Conservation (phyloP, 2,113 vertebrate species). For the Podarcis muralis region DNA sequence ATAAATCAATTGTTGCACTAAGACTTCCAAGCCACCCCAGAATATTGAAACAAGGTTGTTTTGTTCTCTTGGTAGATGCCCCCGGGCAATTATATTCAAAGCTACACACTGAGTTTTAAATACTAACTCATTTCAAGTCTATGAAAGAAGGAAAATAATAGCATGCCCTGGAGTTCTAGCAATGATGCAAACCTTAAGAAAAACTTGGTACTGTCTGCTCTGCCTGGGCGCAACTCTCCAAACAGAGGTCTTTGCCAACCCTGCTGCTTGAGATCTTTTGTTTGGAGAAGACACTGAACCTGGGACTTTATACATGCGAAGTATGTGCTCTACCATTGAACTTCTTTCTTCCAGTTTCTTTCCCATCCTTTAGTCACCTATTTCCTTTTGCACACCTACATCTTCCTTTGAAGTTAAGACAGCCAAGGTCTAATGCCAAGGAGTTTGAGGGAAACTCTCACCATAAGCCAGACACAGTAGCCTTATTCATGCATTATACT, state of each 20-base stretch:
- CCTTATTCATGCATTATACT: no score
- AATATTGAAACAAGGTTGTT: conserved; percentile 24
- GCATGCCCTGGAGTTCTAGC: not conserved
- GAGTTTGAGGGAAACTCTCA: not conserved
- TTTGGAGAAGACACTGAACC: not conserved
- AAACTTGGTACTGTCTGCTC: not conserved
- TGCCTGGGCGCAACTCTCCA: not conserved
- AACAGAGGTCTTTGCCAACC: not conserved
- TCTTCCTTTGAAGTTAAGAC: not conserved
- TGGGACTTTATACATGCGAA: not conserved
- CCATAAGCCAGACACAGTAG: not conserved
- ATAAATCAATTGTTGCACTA: conserved; percentile 41
- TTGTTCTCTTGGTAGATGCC: conserved; percentile 22
- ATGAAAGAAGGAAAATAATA: not conserved
- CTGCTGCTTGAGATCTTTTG: not conserved
- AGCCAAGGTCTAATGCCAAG: not conserved
- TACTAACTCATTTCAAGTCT: conserved; percentile 29
- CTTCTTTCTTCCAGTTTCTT: not conserved
- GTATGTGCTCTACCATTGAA: not conserved
- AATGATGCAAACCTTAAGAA: not conserved
- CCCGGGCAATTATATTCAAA: conserved; percentile 7
- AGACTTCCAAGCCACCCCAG: not conserved
- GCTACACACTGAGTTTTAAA: conserved; percentile 1
- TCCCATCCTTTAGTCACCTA: not conserved
- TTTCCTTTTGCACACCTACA: not conserved